Evolutionary conservation across 2,797 vertebrate genomes (phyloP), one percentile per base, ranked within the genome.

Genomic region (Sebastolobus alascanus): DNA sequence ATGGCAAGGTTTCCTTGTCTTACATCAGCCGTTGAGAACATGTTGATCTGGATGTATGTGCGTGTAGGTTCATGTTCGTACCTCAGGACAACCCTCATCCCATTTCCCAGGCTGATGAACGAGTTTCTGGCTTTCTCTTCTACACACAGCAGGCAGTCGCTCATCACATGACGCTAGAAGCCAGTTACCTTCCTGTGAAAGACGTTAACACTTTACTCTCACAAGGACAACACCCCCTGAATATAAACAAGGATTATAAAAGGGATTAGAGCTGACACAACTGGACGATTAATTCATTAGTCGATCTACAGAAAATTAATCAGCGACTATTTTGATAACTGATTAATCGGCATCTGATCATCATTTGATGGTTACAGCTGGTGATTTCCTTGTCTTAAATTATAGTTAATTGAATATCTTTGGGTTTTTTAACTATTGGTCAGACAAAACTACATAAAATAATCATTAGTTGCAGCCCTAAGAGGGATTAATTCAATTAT

Each of bases 71-170:
- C 2, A 1, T 71, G 59, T 31, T 73, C 90, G 86, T 94, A 99
- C 98, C 96, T 96, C 94, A 79, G 94, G 94, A 90, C 98, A 99
- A 67, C 93, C 95, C 5, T 96, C 65, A 3, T 97, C 96, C 93
- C 90, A 86, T 79, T 92, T 84, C 50, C 83, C 86, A n/a, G 33
- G 46, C 29, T 88, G 56, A 25, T 46, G 71, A 46, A 74, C 50
- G 1, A 87, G 83, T 59, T 86, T 88, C 65, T 87, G 92, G 54
- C 97, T 96, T 40, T 83, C 12, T 90, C 82, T 97, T 91, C 95
- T 92, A 90, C 98, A 99, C 82, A 97, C 80, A 29, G 96, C 97
- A 22, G 94, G 92, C 80, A 94, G 90, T 64, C 35, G 93, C 66
- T 97, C 94, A 64, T 96, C 94, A 87, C 98, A 99, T 1, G 92